These are phyloP conservation scores for Caenorhabditis afra DNA, from an alignment of 2,888 invertebrate species.

Conservation along the genomic window DNA sequence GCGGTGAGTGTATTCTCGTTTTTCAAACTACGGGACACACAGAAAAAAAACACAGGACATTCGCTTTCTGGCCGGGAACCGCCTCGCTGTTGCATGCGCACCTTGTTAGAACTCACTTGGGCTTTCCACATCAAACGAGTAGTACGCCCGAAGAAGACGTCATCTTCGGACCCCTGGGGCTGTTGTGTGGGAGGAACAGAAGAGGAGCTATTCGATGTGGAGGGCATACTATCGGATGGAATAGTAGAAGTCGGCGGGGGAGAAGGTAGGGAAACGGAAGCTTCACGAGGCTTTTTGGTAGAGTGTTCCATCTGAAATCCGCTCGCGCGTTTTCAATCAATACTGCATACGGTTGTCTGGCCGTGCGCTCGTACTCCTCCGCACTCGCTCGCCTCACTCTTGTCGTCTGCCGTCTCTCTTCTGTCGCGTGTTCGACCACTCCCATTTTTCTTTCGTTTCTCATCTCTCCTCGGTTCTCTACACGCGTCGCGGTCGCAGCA, in stretches of 20 bases:
- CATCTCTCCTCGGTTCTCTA: neutral
- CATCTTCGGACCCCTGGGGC: slow-evolving; percentile 82
- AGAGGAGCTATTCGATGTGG: slow-evolving; percentile 9
- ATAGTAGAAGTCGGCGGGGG: neutral
- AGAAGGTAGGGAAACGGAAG: slow-evolving; percentile 3
- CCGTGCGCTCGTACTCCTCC: slow-evolving; percentile 1
- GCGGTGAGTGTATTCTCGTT: neutral
- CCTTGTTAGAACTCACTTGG: slow-evolving; percentile 31
- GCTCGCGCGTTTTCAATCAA: slow-evolving; percentile 9
- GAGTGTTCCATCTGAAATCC: slow-evolving; percentile 26
- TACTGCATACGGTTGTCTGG: slow-evolving; percentile 25
- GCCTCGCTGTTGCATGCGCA: too few species aligned
- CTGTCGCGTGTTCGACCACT: neutral
- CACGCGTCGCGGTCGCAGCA: slow-evolving; percentile 12
- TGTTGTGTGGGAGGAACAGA: neutral
- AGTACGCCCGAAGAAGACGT: slow-evolving; percentile 82
- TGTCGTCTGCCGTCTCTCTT: slow-evolving; percentile 9
- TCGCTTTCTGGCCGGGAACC: too few species aligned
- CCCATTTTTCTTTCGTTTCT: neutral
- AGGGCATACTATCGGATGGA: slow-evolving; percentile 14
- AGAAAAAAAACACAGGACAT: neutral
- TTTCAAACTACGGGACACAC: neutral
- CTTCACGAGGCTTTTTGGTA: slow-evolving; percentile 23
- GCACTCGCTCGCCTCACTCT: slow-evolving; percentile 19
- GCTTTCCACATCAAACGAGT: slow-evolving; percentile 87